These are phyloP conservation scores for Mastomys natalensis DNA, from an alignment of 2,113 vertebrate species.

Conservation along the genomic window DNA sequence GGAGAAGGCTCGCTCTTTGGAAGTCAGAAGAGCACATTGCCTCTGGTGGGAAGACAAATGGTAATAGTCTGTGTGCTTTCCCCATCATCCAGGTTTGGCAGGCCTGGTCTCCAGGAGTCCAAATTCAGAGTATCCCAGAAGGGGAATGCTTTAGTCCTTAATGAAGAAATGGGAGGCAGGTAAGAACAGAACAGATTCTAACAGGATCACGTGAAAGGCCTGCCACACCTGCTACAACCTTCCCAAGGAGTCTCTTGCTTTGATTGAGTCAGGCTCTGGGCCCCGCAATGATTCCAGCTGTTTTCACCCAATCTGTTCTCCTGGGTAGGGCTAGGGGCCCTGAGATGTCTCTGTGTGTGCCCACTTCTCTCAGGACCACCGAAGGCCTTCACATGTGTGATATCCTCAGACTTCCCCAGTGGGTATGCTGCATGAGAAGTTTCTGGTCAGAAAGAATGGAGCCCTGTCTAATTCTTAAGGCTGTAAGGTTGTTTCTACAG, in stretches of 20 bases:
- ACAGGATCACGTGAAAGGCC: not conserved
- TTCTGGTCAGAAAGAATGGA: not conserved
- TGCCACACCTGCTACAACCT: not conserved
- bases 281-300: not conserved
- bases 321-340: too few species aligned
- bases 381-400: too few species aligned
- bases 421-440: not conserved
- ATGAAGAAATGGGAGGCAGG: not conserved
- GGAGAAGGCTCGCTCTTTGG: not conserved
- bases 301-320: not conserved
- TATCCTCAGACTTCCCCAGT: not conserved
- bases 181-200: not conserved
- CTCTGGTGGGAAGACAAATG: not conserved
- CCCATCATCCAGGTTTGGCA: not conserved
- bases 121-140: not conserved
- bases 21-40: not conserved
- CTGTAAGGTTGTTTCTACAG: not conserved
- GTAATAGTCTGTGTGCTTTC: not conserved
- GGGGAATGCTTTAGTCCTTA: not conserved
- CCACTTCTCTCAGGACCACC: not conserved
- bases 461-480: not conserved
- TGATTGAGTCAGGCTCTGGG: not conserved
- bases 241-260: not conserved
- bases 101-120: not conserved
- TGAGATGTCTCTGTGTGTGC: rapidly evolving